A percentile compares a stretch with the other conserved stretches of the same genome.
phyloP scores from a whole-genome alignment of 1,140 invertebrate species.

The Cydia amplana region DNA sequence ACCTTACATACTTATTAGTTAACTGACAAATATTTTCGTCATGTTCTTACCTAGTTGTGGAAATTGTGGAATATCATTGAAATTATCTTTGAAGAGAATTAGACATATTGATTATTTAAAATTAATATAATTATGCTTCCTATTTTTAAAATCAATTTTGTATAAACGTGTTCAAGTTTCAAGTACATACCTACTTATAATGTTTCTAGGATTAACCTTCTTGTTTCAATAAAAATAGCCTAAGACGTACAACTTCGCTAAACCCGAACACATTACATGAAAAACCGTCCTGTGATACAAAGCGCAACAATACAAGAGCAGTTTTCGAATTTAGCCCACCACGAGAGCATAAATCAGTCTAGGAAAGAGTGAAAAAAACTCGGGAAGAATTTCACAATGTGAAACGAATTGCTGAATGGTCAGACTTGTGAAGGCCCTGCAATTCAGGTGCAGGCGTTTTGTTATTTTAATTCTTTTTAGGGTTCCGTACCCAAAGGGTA shows the following conservation, averaged over 20 bases:
- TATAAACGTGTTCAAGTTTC: neutral
- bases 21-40: too few relatives aligned
- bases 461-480: neutral
- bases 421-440: neutral
- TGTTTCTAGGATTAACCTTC: neutral
- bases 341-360: slow-evolving; percentile 29
- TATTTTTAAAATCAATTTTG: too few relatives aligned
- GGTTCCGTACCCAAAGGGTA: too few relatives aligned
- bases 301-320: slow-evolving; percentile 24
- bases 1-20: too few relatives aligned
- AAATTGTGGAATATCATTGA: too few relatives aligned
- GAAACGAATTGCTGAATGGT: slow-evolving; percentile 31
- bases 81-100: too few relatives aligned
- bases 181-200: neutral
- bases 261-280: slow-evolving; percentile 6
- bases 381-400: slow-evolving; percentile 25
- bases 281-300: slow-evolving; percentile 20
- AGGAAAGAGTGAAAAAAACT: slow-evolving; percentile 21
- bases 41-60: too few relatives aligned
- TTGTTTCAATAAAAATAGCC: neutral
- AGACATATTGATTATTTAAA: too few relatives aligned
- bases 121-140: too few relatives aligned
- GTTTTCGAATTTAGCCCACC: slow-evolving; percentile 27
- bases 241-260: slow-evolving; percentile 5
- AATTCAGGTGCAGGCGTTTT: neutral